These are phyloP conservation scores for Thalassoma bifasciatum DNA, from an alignment of 2,113 vertebrate species.

Conservation along the genomic window DNA sequence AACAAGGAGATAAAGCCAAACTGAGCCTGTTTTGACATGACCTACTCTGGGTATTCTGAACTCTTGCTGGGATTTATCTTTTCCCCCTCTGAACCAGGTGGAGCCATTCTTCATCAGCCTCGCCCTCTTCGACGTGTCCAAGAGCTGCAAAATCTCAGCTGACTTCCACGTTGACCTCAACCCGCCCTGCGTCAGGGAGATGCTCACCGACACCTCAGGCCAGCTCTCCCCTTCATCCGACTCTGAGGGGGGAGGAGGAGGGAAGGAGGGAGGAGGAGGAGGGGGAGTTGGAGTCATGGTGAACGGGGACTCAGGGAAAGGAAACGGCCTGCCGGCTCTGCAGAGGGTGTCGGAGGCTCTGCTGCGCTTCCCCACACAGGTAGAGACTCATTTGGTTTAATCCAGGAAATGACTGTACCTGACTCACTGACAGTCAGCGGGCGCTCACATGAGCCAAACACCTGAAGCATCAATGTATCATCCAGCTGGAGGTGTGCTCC, in stretches of 20 bases:
- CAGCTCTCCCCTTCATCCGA: slow-evolving; percentile 65
- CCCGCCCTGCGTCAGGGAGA: slow-evolving; percentile 87
- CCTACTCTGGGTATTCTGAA: too few relatives aligned
- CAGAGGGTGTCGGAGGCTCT: slow-evolving; percentile 87
- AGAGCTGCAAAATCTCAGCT: slow-evolving; percentile 95
- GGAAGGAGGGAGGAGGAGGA: slow-evolving; percentile 35
- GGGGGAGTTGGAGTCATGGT: slow-evolving; percentile 42
- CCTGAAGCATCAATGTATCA: background rate
- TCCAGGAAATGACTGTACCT: slow-evolving; percentile 30
- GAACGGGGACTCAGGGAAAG: slow-evolving; percentile 59
- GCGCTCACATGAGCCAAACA: background rate
- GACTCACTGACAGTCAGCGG: background rate
- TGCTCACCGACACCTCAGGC: slow-evolving; percentile 82
- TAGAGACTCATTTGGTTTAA: slow-evolving; percentile 48
- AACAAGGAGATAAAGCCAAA: background rate
- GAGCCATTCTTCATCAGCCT: slow-evolving; percentile 97
- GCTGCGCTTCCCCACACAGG: slow-evolving; percentile 88
- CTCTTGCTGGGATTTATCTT: background rate
- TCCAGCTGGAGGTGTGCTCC: background rate
- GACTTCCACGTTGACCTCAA: slow-evolving; percentile 98
- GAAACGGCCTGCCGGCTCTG: slow-evolving; percentile 75
- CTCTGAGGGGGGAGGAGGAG: slow-evolving; percentile 50
- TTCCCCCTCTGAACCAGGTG: slow-evolving; percentile 82
- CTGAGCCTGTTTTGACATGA: background rate
- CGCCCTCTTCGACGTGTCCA: slow-evolving; percentile 92